Conservation (phyloP, 2,113 vertebrate species). For the Lasiurus borealis region DNA sequence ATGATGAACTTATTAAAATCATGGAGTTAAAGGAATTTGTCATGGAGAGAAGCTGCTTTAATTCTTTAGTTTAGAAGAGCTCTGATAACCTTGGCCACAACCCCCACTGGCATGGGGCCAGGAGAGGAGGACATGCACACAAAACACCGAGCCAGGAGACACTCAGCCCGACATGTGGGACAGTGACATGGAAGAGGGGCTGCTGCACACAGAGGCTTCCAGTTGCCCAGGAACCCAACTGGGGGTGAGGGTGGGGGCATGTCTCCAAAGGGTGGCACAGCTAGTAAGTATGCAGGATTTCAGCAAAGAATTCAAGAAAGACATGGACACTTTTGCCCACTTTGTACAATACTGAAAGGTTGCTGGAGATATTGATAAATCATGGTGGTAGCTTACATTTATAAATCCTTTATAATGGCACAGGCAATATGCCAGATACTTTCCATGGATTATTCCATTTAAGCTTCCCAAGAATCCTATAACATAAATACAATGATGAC, state of each 20-base stretch:
- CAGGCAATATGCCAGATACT: neutral
- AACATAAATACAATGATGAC: slow-evolving; percentile 30
- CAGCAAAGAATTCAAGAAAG: neutral
- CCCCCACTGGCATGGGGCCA: neutral
- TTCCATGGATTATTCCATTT: slow-evolving; percentile 39
- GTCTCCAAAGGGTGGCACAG: neutral
- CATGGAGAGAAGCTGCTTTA: neutral
- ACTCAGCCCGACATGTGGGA: neutral
- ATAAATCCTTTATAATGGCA: neutral
- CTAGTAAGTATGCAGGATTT: neutral
- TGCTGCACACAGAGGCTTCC: neutral
- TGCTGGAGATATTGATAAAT: neutral
- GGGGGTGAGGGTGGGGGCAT: no score
- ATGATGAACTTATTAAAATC: slow-evolving; percentile 23
- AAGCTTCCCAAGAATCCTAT: neutral
- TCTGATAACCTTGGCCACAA: neutral
- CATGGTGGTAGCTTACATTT: neutral
- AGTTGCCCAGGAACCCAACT: neutral
- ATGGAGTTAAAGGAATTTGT: neutral
- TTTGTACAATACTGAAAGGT: neutral
- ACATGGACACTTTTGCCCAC: neutral
- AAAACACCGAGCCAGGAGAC: neutral
- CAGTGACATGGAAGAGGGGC: neutral
- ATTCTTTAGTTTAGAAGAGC: slow-evolving; percentile 23
- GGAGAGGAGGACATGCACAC: neutral